These are phyloP conservation scores for Hemicrepidius hirtus DNA, from an alignment of 2,888 invertebrate species.

Conservation along the genomic window DNA sequence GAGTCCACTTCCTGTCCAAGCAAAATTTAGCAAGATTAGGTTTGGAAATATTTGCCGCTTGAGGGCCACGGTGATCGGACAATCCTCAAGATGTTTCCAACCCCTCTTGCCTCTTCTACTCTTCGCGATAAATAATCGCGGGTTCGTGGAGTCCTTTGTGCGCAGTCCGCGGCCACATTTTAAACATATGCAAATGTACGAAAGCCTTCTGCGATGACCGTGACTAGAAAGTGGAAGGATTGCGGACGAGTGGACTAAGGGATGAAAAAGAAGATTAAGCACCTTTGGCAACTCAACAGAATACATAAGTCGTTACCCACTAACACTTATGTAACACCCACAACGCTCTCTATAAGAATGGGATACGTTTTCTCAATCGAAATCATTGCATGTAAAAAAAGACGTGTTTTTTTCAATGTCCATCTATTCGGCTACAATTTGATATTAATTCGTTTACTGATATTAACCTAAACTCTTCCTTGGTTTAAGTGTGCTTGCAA, in stretches of 20 bases:
- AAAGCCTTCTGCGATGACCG: conserved; percentile 69
- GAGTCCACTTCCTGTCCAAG: conserved; percentile 36
- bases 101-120: conserved; percentile 60
- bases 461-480: too few relatives aligned
- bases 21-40: conserved; percentile 4
- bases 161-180: conserved; percentile 70
- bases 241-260: conserved; percentile 60
- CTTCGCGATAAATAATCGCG: conserved; percentile 71
- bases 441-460: too few relatives aligned
- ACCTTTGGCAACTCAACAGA: conserved; percentile 45
- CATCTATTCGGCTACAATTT: too few relatives aligned
- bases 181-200: conserved; percentile 71
- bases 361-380: neutral
- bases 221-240: conserved; percentile 69
- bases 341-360: neutral
- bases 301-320: conserved; percentile 41
- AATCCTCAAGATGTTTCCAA: conserved; percentile 60
- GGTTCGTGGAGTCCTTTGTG: conserved; percentile 71
- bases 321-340: conserved; percentile 6
- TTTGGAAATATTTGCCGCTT: conserved; percentile 48
- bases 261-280: conserved; percentile 56
- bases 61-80: conserved; percentile 46
- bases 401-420: too few relatives aligned
- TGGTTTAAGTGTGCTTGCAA: too few relatives aligned
- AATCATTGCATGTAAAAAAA: too few relatives aligned